Evolutionary conservation across 2,888 invertebrate species (phyloP), one percentile per base, ranked within the genome.

Genomic region (Microdon myrmicae): DNA sequence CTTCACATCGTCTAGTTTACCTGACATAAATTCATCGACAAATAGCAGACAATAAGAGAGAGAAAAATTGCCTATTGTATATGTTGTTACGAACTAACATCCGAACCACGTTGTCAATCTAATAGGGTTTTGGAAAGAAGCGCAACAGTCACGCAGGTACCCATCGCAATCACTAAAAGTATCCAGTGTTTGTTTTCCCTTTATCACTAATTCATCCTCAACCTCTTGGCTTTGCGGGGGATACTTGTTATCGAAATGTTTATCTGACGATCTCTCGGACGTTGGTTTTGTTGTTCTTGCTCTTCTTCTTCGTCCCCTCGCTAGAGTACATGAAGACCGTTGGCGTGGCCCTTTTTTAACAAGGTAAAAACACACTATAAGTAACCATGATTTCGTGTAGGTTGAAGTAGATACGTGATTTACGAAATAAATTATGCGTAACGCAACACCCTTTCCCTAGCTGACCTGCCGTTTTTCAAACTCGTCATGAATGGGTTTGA

Each of bases 21-120:
- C 47, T 58, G 64, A 48, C 64, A 64, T 64, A 58, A 43, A 64
- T 64, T 53, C 22, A 28, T 45, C 49, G 61, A 56, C 39, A 45
- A 39, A 45, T n/a, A 37, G 23, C 6, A 45, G 12, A 41, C 47
- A 39, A 35, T 32, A 25, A 17, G 37, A 23, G 28, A n/a, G n/a
- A n/a, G n/a, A n/a, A n/a, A n/a, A n/a, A n/a, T n/a, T n/a, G n/a
- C n/a, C n/a, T n/a, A n/a, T n/a, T n/a, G n/a, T n/a, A n/a, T n/a
- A n/a, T n/a, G n/a, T n/a, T n/a, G n/a, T n/a, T n/a, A n/a, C n/a
- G n/a, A n/a, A n/a, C n/a, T n/a, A n/a, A n/a, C n/a, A n/a, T n/a
- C n/a, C n/a, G n/a, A n/a, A n/a, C n/a, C n/a, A n/a, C n/a, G 58
- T 53, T 64, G 64, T 64, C 64, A 58, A 64, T 64, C 64, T 58